Evolutionary conservation across 2,888 invertebrate genomes (phyloP), one percentile per base, ranked within the genome.

Genomic region (Pyralis farinalis): DNA sequence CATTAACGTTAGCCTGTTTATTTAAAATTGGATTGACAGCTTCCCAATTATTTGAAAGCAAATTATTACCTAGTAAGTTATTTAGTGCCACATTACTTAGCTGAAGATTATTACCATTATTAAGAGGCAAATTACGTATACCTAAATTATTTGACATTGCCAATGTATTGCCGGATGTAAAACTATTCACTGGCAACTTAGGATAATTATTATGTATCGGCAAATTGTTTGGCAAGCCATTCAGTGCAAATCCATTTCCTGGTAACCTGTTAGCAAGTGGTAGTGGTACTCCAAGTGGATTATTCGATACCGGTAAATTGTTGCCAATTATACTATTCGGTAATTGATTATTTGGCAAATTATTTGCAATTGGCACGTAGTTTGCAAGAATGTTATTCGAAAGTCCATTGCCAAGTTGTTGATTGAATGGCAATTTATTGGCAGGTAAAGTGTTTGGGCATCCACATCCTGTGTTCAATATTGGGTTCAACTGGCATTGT

Each of bases 401-500:
- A 7, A 42, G 12, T 6, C 36, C 22, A 32, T 41, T 44, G n/a
- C 12, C 16, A 7, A 20, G 9, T 27, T 22, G 7, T 7, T 35
- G 29, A 8, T 16, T 34, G 20, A 37, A 0, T 28, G 11, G 41
- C 11, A 39, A n/a, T 37, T 37, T 41, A 21, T 38, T 27, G 2
- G 28, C 8, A 4, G 16, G 35, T 7, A 32, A 5, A 11, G 39
- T 42, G 9, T 30, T 43, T 4, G 30, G 36, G 32, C 33, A 42
- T 20, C 28, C 42, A 29, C 31, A 43, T 12, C 30, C 31, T 7
- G 27, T 27, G 11, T 27, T 36, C 10, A 35, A 9, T 34, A 35
- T 40, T 8, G 37, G 12, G 11, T 41, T 43, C 3, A 42, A 21
- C 11, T 75, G 67, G 3, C 53, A 51, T 8, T 46, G 20, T 11